Evolutionary conservation across 2,888 invertebrate species (phyloP), one percentile per base, ranked within the genome.

Genomic region (Molanna angustata): DNA sequence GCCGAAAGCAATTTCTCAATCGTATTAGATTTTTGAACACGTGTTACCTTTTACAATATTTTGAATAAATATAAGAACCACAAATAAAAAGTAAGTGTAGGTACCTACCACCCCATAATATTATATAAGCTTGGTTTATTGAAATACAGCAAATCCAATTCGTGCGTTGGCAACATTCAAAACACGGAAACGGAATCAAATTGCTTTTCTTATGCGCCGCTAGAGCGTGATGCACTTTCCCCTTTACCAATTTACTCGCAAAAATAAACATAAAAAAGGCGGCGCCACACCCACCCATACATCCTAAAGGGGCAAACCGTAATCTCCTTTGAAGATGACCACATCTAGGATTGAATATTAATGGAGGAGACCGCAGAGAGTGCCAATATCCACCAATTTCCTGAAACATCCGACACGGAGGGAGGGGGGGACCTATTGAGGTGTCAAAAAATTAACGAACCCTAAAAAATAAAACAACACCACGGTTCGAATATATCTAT

Each of bases 341-440:
- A 45, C 39, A 39, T 11, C 39, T 17, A 35, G 42, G 31, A 51
- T 51, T 51, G 51, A 51, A 51, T 51, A 51, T 51, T 45, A 51
- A 51, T 51, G 39, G 52, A 52, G 46, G 37, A n/a, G n/a, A 33
- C 52, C 52, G 35, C 45, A n/a, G n/a, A 52, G 39, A 52, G 52
- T 52, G 46, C 41, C 46, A 52, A 52, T 52, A 52, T 46, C 43
- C 52, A 7, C 18, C 46, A 52, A 50, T 50, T 37, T 43, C 42
- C 46, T 9, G 14, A 21, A 19, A 14, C 9, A 7, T 32, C 6
- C 27, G 11, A 11, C 4, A 27, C 27, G 11, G 27, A 27, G 27
- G n/a, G n/a, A n/a, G n/a, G n/a, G n/a, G n/a, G n/a, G 27, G 27
- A 27, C 4, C 11, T 27, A 27, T 27, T 27, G 27, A 27, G 27